Percentiles rank a stretch among this genome's conserved stretches.
These are phyloP conservation scores for Ginglymostoma cirratum DNA, from an alignment of 2,113 vertebrate species.

Conservation along the genomic window DNA sequence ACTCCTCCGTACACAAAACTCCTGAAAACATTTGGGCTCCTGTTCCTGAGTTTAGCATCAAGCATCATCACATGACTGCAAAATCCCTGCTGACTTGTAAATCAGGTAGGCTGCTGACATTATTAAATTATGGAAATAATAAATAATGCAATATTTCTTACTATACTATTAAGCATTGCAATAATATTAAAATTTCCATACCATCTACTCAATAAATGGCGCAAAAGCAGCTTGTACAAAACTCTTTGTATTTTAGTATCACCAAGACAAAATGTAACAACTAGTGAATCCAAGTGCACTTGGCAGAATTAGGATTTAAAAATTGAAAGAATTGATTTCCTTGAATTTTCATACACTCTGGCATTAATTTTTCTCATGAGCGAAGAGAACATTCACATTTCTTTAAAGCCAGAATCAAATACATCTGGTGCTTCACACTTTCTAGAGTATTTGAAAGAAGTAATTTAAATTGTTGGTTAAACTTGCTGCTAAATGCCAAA, in stretches of 20 bases:
- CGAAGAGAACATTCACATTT: neutral
- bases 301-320: neutral
- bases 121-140: neutral
- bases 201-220: neutral
- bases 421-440: neutral
- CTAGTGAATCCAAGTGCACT: constrained; percentile 42
- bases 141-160: neutral
- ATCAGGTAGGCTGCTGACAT: neutral
- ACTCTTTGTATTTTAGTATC: neutral
- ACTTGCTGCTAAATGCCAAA: neutral
- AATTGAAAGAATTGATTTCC: neutral
- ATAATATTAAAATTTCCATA: too few species aligned
- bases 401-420: neutral
- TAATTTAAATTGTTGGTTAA: neutral
- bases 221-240: neutral
- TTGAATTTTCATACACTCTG: neutral
- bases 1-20: too few species aligned
- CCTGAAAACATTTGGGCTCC: too few species aligned
- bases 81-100: too few species aligned
- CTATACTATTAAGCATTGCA: too few species aligned
- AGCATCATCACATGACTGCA: too few species aligned
- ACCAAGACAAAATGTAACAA: neutral
- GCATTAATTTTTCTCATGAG: neutral
- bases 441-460: neutral
- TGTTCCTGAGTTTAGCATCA: too few species aligned